Conservation (phyloP, 1,140 invertebrate genomes). For the Venturia canescens region DNA sequence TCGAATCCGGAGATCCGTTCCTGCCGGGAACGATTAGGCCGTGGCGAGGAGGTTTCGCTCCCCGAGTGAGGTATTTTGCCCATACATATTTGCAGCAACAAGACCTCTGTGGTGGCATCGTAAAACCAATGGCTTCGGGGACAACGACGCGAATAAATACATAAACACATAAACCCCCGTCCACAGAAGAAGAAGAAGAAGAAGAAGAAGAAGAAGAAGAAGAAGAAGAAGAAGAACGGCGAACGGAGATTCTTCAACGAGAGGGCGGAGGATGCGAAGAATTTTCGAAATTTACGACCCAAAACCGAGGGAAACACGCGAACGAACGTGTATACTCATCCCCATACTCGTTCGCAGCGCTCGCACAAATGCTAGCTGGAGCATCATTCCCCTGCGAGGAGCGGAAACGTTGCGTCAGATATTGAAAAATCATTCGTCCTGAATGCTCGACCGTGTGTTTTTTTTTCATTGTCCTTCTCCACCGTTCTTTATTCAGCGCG, state of each 20-base stretch:
- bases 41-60: constrained; percentile 7
- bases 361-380: too few relatives aligned
- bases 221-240: not conserved
- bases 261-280: too few relatives aligned
- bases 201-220: not conserved
- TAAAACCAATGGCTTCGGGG: constrained; percentile 5
- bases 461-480: too few relatives aligned
- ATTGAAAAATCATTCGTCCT: too few relatives aligned
- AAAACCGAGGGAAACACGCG: too few relatives aligned
- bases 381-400: too few relatives aligned
- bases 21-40: constrained; percentile 1
- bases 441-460: too few relatives aligned
- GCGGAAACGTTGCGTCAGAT: too few relatives aligned
- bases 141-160: not conserved
- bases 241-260: not conserved
- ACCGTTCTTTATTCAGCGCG: too few relatives aligned
- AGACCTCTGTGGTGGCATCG: constrained; percentile 16
- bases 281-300: too few relatives aligned
- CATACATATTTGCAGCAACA: not conserved
- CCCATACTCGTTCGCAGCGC: too few relatives aligned
- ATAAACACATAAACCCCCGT: constrained; percentile 22
- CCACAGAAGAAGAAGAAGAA: not conserved
- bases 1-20: not conserved
- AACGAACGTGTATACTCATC: too few relatives aligned
- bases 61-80: not conserved